phyloP scores from a whole-genome alignment of 2,113 vertebrate genomes.

The Eolophus roseicapilla region DNA sequence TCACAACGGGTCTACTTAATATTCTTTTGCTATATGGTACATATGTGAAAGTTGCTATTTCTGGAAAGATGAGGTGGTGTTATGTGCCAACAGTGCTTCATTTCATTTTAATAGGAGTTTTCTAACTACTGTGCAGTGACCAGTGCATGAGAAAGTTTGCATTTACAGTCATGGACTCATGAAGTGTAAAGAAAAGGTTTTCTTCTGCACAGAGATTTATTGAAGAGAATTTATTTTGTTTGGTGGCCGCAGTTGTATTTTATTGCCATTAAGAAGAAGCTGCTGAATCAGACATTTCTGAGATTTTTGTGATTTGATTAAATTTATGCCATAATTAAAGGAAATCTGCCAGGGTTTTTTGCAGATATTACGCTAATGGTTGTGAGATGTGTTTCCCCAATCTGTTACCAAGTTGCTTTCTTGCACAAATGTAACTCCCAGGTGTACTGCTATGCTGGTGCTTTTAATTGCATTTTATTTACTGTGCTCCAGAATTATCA shows the following conservation, averaged over 20 bases:
- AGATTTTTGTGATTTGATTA: background rate
- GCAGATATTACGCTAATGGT: background rate
- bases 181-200: background rate
- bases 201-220: background rate
- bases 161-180: background rate
- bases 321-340: background rate
- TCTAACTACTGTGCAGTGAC: background rate
- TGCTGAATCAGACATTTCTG: background rate
- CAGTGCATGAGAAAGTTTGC: background rate
- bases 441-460: background rate
- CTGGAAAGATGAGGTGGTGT: background rate
- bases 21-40: background rate
- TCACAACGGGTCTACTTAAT: background rate
- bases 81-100: background rate
- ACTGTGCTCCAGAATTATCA: conserved; percentile 9
- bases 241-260: background rate
- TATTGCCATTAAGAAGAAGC: background rate
- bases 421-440: conserved; percentile 13
- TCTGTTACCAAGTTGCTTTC: conserved; percentile 3
- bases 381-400: background rate
- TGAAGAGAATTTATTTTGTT: background rate
- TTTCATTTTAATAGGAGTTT: background rate
- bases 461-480: conserved; percentile 61
- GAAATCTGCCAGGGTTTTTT: conserved; percentile 6
- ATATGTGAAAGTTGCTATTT: background rate